A percentile compares a stretch with the other conserved stretches of the same genome.
Evolutionary conservation across 2,113 vertebrate species (phyloP).

Genomic region (Mastomys coucha): DNA sequence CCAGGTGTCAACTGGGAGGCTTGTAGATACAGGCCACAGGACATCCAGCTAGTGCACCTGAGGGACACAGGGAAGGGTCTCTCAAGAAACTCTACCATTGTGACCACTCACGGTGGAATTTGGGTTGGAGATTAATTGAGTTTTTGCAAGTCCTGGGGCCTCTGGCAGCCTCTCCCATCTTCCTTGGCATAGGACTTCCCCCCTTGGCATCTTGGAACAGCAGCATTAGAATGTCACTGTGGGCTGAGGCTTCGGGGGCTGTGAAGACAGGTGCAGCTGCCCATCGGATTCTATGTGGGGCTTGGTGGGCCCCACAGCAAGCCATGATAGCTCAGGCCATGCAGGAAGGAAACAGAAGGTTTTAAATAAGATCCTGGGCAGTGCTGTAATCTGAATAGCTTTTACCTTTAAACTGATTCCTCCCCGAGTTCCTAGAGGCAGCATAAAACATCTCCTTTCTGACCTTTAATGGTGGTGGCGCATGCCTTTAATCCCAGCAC

Average conservation of each 20-base stretch:
- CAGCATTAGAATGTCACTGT: not conserved
- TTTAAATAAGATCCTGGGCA: not conserved
- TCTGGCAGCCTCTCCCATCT: not conserved
- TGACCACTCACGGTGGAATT: no score
- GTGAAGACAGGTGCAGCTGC: not conserved
- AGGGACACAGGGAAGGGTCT: not conserved
- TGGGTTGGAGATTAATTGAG: not conserved
- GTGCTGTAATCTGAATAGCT: not conserved
- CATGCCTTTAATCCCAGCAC: no score
- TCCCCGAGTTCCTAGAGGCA: not conserved
- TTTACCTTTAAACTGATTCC: not conserved
- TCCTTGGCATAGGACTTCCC: not conserved
- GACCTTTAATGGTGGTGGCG: no score
- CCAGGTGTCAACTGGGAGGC: not conserved
- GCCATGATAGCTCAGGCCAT: accelerated
- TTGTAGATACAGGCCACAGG: not conserved
- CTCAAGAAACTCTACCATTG: not conserved
- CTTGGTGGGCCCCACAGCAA: accelerated
- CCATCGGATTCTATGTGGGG: no score
- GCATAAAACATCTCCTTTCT: not conserved
- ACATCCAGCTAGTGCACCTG: not conserved
- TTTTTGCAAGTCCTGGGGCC: no score
- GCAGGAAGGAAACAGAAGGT: not conserved
- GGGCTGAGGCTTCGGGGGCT: no score
- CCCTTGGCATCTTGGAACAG: no score